Conservation (phyloP, 2,113 vertebrate genomes). For the Archocentrus centrarchus region DNA sequence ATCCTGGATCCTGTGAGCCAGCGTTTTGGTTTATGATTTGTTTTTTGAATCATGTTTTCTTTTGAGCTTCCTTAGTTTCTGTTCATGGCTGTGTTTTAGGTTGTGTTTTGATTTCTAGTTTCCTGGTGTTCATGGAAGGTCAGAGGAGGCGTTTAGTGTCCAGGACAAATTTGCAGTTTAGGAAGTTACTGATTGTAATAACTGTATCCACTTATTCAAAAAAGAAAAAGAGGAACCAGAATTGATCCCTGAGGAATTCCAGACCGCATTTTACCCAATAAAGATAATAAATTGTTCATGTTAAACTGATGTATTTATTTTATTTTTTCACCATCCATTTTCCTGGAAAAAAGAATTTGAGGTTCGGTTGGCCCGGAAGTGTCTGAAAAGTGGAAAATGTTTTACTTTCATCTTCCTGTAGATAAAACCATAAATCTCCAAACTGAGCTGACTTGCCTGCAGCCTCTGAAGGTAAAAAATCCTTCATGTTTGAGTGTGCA, state of each 20-base stretch:
- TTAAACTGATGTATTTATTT: background rate
- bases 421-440: background rate
- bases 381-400: background rate
- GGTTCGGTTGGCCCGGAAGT: background rate
- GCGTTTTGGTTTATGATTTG: too few relatives aligned
- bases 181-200: background rate
- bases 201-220: background rate
- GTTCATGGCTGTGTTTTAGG: too few relatives aligned
- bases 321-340: background rate
- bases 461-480: conserved; percentile 19
- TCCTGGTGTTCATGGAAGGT: too few relatives aligned
- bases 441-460: background rate
- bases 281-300: background rate
- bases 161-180: too few relatives aligned
- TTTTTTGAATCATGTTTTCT: too few relatives aligned
- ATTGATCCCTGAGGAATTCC: background rate
- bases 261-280: background rate
- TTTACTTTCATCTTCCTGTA: background rate
- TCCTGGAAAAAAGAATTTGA: background rate
- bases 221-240: background rate
- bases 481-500: background rate
- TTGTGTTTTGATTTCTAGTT: too few relatives aligned
- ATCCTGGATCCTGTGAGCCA: too few relatives aligned
- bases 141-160: too few relatives aligned
- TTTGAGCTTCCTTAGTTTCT: too few relatives aligned